Base-by-base conservation (phyloP, 2,888 invertebrate genomes). In the Pardosa pseudoannulata region DNA sequence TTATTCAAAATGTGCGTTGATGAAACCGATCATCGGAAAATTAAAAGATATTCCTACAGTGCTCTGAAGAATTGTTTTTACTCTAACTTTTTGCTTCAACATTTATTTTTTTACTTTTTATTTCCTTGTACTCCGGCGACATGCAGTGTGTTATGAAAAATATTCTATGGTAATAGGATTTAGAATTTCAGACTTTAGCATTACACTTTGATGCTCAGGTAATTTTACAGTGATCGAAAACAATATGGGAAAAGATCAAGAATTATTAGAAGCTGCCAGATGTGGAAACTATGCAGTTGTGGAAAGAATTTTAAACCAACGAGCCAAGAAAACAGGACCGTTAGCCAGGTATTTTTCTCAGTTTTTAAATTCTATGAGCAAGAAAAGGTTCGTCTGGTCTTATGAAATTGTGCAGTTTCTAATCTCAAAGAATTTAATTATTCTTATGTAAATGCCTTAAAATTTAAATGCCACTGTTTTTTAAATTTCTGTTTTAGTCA, bases 241-340 rank as follows among this genome's bases (percentile, higher is more conserved):
- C 16, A 81, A 39, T 19, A 98, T 98, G 97, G 98, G 98, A 92
- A 97, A 97, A 93, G 98, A 98, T 93, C 97, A 97, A 93, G 98
- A 98, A 93, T 94, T 98, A 92, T 93, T 98, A 92, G 97, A 98
- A 92, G 98, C 97, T 90, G 97, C 98, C 90, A 95, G 98, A 91
- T 96, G 95, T 93, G 98, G 98, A 91, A 96, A 98, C 92, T 94
- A 95, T 27, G 89, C 90, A 28, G 89, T 90, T 32, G 90, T 91
- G 23, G 91, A 91, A 83, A 91, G 91, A 88, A 89, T 91, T 31
- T 87, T 91, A 75, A 89, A 89, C 75, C 79, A 81, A 31, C 72
- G 88, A 28, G 74, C 82, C 19, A 88, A 81, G 74, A 89, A 88
- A 72, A 78, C 83, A 16, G 89, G 89, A 27, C 88, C 89, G 19